phyloP scores from a whole-genome alignment of 2,888 invertebrate species.

The Pasiphila rectangulata region DNA sequence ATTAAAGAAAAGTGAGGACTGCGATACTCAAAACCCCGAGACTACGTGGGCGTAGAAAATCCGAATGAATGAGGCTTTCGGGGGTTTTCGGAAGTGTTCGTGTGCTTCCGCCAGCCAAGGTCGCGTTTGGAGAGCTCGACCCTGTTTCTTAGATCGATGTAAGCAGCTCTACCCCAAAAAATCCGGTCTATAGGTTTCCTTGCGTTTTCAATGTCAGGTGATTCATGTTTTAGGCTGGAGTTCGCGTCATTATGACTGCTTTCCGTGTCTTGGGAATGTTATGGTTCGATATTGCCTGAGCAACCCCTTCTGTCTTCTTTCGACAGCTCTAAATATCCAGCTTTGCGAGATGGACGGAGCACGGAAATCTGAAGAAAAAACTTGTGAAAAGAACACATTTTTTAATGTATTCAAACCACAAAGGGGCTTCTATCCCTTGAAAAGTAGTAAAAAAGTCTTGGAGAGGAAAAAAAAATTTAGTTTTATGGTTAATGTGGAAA shows the following conservation, averaged over 20 bases:
- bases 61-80: conserved; percentile 69
- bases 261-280: conserved; percentile 61
- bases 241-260: conserved; percentile 56
- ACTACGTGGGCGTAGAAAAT: conserved; percentile 45
- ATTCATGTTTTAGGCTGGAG: conserved; percentile 57
- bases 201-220: conserved; percentile 77
- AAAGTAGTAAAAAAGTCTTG: too few relatives aligned
- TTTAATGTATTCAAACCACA: too few relatives aligned
- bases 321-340: conserved; percentile 9
- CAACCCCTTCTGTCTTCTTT: conserved; percentile 22
- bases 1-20: conserved; percentile 41
- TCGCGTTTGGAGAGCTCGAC: conserved; percentile 57
- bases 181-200: conserved; percentile 56
- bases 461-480: too few relatives aligned
- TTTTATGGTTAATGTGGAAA: too few relatives aligned
- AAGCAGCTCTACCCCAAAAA: conserved; percentile 54
- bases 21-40: conserved; percentile 41
- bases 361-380: too few relatives aligned
- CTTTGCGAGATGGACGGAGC: too few relatives aligned
- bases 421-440: too few relatives aligned
- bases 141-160: conserved; percentile 77
- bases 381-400: too few relatives aligned
- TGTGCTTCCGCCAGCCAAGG: conserved; percentile 59
- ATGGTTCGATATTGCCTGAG: conserved; percentile 33
- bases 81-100: conserved; percentile 58